Evolutionary conservation across 2,888 invertebrate species (phyloP), one percentile per base, ranked within the genome.

Genomic region (Volucella inflata): DNA sequence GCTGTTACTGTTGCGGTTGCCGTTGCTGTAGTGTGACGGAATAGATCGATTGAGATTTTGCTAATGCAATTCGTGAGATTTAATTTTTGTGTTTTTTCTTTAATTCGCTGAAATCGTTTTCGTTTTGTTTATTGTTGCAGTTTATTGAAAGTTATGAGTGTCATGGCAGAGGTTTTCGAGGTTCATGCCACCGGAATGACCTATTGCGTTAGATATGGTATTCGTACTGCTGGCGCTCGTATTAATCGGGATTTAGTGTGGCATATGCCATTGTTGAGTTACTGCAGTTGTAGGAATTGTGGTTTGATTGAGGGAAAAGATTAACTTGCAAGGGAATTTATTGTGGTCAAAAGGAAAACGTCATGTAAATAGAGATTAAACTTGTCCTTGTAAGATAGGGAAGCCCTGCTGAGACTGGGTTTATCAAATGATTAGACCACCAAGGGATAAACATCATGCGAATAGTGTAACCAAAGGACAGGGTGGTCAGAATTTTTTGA

Each of bases 121-220:
- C 30, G 30, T 30, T 30, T 55, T 68, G 55, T 68, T 74, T 79
- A 60, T 79, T 68, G 74, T 46, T 84, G 74, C 36, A 75, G 75
- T 75, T 84, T 84, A 84, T 84, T 84, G 79, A 84, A 80, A 79
- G 80, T 84, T 80, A 84, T 84, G 84, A 84, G 84, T 84, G 84
- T 84, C 84, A 84, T 84, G 84, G 84, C 75, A 80, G 75, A 65
- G 75, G 60, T 80, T 84, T 80, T 84, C 60, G 84, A 84, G 84
- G 80, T 75, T 75, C 80, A 75, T 44, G 75, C 79, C 84, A 84
- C 84, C 62, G 84, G 80, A 76, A 60, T 84, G 84, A 84, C 80
- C 84, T 71, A 70, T 84, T 79, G 84, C 75, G 74, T 75, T 70
- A 50, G 42, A 65, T 76, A 76, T 64, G 6, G 30, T 30, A 30